phyloP scores from a whole-genome alignment of 2,113 vertebrate genomes.

The Istiophorus platypterus region DNA sequence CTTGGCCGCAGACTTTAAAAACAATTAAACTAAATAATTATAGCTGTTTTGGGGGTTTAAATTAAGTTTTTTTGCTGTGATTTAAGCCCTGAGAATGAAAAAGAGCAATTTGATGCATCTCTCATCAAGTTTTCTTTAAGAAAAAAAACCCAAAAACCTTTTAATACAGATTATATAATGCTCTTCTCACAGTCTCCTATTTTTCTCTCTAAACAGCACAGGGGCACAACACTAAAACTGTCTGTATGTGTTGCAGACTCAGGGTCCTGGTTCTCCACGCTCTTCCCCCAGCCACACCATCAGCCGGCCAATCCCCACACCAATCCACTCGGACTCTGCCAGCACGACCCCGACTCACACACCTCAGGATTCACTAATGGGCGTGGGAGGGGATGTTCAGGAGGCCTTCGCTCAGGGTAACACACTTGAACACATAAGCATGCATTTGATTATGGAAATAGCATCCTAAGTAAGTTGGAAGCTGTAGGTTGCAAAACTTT shows the following conservation, averaged over 20 bases:
- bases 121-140: not conserved
- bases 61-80: conserved; percentile 16
- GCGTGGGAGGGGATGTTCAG: conserved; percentile 96
- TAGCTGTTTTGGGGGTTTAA: not conserved
- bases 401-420: conserved; percentile 98
- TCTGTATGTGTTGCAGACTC: conserved; percentile 88
- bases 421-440: not conserved
- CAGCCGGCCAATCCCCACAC: conserved; percentile 94
- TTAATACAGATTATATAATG: not conserved
- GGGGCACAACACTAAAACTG: conserved; percentile 8
- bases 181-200: not conserved
- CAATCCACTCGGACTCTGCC: conserved; percentile 91
- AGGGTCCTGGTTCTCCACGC: conserved; percentile 94
- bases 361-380: conserved; percentile 98
- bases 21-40: not conserved
- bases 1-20: not conserved
- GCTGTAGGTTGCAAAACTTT: not conserved
- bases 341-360: conserved; percentile 93
- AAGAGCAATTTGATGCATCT: not conserved
- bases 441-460: not conserved
- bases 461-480: not conserved
- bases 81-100: not conserved
- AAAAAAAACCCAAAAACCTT: not conserved
- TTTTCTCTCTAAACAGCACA: not conserved
- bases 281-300: conserved; percentile 97